These are phyloP conservation scores for Melieria omissa DNA, from an alignment of 2,888 invertebrate species.

Conservation along the genomic window DNA sequence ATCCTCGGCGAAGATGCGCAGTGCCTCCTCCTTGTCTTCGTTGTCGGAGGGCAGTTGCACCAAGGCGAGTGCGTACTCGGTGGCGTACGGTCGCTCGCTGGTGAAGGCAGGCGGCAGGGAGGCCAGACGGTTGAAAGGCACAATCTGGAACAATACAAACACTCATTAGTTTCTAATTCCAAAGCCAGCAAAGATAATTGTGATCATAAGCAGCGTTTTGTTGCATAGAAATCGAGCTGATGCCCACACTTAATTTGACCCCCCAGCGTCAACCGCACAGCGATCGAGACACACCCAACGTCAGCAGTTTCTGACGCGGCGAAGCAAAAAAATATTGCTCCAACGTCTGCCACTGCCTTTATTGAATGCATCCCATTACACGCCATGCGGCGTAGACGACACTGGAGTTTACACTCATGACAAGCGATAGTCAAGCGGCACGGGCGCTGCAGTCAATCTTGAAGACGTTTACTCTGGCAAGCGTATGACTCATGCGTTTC, in stretches of 20 bases:
- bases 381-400: slow-evolving; percentile 43
- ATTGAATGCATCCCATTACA: slow-evolving; percentile 25
- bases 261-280: slow-evolving; percentile 50
- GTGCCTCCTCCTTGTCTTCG: slow-evolving; percentile 82
- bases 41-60: slow-evolving; percentile 87
- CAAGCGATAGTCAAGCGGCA: slow-evolving; percentile 47
- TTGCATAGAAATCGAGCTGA: slow-evolving; percentile 46
- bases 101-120: slow-evolving; percentile 82
- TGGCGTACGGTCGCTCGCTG: slow-evolving; percentile 81
- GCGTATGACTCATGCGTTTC: slow-evolving; percentile 68
- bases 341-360: slow-evolving; percentile 33
- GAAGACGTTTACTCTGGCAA: slow-evolving; percentile 62
- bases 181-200: slow-evolving; percentile 17
- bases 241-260: slow-evolving; percentile 45
- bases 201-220: slow-evolving; percentile 40
- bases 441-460: slow-evolving; percentile 6
- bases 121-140: slow-evolving; percentile 80
- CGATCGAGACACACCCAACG: slow-evolving; percentile 18
- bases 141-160: slow-evolving; percentile 64
- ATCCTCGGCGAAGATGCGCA: slow-evolving; percentile 74
- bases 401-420: slow-evolving; percentile 53
- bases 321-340: slow-evolving; percentile 60
- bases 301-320: slow-evolving; percentile 36
- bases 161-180: background rate
- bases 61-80: slow-evolving; percentile 88